These are phyloP conservation scores for Ispidina picta DNA, from an alignment of 2,797 vertebrate genomes.

Conservation along the genomic window DNA sequence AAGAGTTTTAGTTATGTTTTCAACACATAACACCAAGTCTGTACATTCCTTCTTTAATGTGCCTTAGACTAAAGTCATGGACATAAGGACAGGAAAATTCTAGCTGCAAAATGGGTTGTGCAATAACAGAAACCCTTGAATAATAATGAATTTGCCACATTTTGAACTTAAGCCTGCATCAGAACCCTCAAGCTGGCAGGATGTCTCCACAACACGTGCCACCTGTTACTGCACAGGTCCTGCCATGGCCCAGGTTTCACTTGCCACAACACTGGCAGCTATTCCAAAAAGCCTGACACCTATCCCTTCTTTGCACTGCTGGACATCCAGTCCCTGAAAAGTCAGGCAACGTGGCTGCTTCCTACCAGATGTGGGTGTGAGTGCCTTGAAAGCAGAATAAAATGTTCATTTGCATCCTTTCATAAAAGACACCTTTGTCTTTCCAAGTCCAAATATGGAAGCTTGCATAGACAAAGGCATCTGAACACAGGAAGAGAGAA, in stretches of 20 bases:
- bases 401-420: neutral
- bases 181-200: neutral
- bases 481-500: neutral
- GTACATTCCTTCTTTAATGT: neutral
- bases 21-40: neutral
- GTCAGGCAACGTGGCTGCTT: neutral
- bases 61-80: neutral
- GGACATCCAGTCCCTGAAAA: neutral
- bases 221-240: neutral
- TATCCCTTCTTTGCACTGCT: neutral
- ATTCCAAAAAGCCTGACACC: neutral
- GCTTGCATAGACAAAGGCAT: neutral
- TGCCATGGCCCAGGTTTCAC: neutral
- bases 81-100: neutral
- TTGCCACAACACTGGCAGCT: neutral
- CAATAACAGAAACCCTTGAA: neutral
- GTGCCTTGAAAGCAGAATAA: neutral
- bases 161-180: neutral
- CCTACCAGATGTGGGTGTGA: neutral
- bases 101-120: neutral
- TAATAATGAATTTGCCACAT: neutral
- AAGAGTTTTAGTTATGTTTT: neutral
- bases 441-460: neutral
- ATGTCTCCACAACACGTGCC: neutral
- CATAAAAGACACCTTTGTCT: neutral